A percentile compares a stretch with the other conserved stretches of the same genome.
These are phyloP conservation scores for Meloidogyne chitwoodi DNA, from an alignment of 1,140 invertebrate genomes.

Conservation along the genomic window DNA sequence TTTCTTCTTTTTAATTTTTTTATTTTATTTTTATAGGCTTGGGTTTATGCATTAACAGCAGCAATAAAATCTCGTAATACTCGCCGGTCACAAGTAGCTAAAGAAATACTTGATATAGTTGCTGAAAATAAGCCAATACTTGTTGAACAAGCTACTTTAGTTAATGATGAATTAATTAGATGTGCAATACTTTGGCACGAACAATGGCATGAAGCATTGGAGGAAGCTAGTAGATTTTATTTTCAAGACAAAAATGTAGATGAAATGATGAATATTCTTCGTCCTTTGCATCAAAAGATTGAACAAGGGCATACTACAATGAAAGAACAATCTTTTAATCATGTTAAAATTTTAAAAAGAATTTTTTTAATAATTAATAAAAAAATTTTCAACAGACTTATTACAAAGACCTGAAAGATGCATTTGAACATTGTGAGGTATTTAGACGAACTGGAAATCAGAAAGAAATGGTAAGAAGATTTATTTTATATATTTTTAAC, in stretches of 20 bases:
- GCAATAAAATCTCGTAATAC: conserved; percentile 86
- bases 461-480: conserved; percentile 76
- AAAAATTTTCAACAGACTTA: conserved; percentile 67
- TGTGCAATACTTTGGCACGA: conserved; percentile 99
- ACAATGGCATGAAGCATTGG: conserved; percentile 89
- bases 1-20: conserved; percentile 65
- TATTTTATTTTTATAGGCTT: conserved; percentile 67
- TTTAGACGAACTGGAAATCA: conserved; percentile 79
- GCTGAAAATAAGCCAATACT: conserved; percentile 83
- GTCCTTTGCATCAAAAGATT: conserved; percentile 88
- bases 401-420: conserved; percentile 84
- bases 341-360: conserved; percentile 59
- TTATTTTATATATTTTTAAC: neutral
- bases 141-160: conserved; percentile 76
- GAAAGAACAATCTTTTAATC: conserved; percentile 93
- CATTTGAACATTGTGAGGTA: conserved; percentile 82
- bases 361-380: neutral
- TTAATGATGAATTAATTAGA: conserved; percentile 88
- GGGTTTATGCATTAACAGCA: conserved; percentile 94
- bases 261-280: conserved; percentile 89
- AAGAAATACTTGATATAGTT: conserved; percentile 90
- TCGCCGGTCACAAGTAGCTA: conserved; percentile 80
- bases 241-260: conserved; percentile 80
- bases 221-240: conserved; percentile 91
- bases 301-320: conserved; percentile 83